Evolutionary conservation across 1,140 invertebrate species (phyloP).

Genomic region (Drosophila lacertosa): DNA sequence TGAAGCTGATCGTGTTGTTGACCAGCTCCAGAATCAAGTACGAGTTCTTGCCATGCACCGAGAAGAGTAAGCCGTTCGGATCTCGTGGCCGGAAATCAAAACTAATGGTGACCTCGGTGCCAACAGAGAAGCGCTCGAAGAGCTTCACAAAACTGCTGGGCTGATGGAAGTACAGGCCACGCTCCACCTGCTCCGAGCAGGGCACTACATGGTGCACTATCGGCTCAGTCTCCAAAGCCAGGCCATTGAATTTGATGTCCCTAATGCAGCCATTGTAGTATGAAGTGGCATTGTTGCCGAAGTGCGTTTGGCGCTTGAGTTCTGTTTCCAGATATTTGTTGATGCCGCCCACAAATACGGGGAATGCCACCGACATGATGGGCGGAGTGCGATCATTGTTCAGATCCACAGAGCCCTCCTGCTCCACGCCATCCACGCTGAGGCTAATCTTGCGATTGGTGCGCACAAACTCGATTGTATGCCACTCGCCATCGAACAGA

Average conservation of each 20-base stretch:
- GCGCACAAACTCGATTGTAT: constrained; percentile 88
- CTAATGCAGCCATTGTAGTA: constrained; percentile 95
- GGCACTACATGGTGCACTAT: constrained; percentile 87
- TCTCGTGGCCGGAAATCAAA: constrained; percentile 95
- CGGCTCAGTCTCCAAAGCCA: constrained; percentile 86
- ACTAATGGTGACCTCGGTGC: constrained; percentile 90
- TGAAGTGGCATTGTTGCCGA: constrained; percentile 34
- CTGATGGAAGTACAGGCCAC: constrained; percentile 94
- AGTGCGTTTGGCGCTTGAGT: constrained; percentile 46
- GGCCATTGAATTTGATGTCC: constrained; percentile 90
- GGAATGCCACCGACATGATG: constrained; percentile 87
- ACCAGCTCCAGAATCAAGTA: constrained; percentile 94
- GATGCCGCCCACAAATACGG: constrained; percentile 93
- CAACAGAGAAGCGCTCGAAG: constrained; percentile 90
- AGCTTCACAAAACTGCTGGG: constrained; percentile 85
- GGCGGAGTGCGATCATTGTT: constrained; percentile 84
- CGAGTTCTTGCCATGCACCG: constrained; percentile 92
- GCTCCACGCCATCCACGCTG: constrained; percentile 85
- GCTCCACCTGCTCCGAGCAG: constrained; percentile 93
- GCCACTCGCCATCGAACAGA: constrained; percentile 95
- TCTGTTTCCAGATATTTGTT: constrained; percentile 60
- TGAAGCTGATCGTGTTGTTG: constrained; percentile 92
- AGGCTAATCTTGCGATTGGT: constrained; percentile 86
- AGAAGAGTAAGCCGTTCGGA: constrained; percentile 91
- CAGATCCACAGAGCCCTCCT: constrained; percentile 85